Evolutionary conservation across 2,797 vertebrate genomes (phyloP), one percentile per base, ranked within the genome.

Genomic region (Ceyx erithaca): DNA sequence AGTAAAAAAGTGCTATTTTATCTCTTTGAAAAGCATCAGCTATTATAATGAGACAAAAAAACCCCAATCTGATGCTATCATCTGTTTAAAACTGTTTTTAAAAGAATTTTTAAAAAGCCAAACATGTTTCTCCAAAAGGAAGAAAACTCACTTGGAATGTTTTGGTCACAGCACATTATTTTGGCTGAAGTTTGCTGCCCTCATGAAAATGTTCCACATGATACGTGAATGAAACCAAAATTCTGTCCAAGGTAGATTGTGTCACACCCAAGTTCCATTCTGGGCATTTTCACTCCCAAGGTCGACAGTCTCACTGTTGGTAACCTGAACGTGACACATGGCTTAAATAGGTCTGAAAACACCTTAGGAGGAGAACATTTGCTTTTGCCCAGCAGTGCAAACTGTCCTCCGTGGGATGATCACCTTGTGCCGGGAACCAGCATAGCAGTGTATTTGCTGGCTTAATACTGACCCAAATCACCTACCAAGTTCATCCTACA

Each of bases 401-500:
- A 12, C 6, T 30, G 52, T 26, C 66, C 61, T 59, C 28, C 19
- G 49, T 3, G 14, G 62, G 77, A 61, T 3, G 10, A 69, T n/a
- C 70, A 61, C 49, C 40, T 91, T 17, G 20, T 3, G 28, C 48
- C 23, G 19, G 6, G 31, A 18, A 77, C 46, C 51, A 52, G n/a
- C 4, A n/a, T 68, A 94, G 87, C 26, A 82, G 49, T 13, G 20
- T 40, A 58, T 61, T 57, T 70, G 31, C 43, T 45, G 63, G 14
- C n/a, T 75, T 54, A 58, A 46, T 10, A 62, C 48, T 18, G 71
- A 57, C 80, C 43, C 12, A 33, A 49, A 58, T 46, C 11, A 6
- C 59, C 62, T 6, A 19, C 40, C 30, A 7, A 55, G 71, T 17
- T 9, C 31, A 22, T 21, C 54, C 98, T 97, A 99, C 46, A 98